Evolutionary conservation across 2,113 vertebrate species (phyloP).

Genomic region (Cyanoderma ruficeps): DNA sequence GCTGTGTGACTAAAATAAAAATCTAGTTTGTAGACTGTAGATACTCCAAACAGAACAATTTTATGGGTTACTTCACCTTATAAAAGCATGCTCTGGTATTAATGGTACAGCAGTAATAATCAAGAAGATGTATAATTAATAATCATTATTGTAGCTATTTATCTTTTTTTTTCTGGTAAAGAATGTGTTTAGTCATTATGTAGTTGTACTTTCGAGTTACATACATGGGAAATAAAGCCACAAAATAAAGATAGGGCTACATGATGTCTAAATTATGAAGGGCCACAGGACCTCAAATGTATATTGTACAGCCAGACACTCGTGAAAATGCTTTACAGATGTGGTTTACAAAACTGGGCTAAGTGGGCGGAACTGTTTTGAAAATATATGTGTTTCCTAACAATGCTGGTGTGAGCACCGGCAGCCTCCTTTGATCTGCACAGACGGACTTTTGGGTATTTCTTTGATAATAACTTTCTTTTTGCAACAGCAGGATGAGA

Average conservation of each 20-base stretch:
- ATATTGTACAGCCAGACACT: background rate
- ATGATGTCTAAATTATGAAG: background rate
- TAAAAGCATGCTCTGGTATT: rapidly evolving
- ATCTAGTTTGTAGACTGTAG: background rate
- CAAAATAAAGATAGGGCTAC: rapidly evolving
- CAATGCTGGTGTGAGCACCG: rapidly evolving
- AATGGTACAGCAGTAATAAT: background rate
- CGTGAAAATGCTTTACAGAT: rapidly evolving
- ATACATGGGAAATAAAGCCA: background rate
- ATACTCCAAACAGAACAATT: background rate
- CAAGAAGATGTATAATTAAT: rapidly evolving
- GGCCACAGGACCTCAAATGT: rapidly evolving
- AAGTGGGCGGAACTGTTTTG: background rate
- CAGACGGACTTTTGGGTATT: rapidly evolving
- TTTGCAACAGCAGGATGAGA: background rate
- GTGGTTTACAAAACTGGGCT: background rate
- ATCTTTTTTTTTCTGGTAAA: background rate
- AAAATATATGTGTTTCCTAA: background rate
- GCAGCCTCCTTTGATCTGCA: rapidly evolving
- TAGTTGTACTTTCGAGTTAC: background rate
- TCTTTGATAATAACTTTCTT: rapidly evolving
- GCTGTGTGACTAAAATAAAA: background rate
- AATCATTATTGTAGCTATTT: background rate
- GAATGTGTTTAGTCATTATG: rapidly evolving
- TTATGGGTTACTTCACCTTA: background rate